Evolutionary conservation across 1,140 invertebrate species (phyloP).

Genomic region (Ctenoplectra terminalis): DNA sequence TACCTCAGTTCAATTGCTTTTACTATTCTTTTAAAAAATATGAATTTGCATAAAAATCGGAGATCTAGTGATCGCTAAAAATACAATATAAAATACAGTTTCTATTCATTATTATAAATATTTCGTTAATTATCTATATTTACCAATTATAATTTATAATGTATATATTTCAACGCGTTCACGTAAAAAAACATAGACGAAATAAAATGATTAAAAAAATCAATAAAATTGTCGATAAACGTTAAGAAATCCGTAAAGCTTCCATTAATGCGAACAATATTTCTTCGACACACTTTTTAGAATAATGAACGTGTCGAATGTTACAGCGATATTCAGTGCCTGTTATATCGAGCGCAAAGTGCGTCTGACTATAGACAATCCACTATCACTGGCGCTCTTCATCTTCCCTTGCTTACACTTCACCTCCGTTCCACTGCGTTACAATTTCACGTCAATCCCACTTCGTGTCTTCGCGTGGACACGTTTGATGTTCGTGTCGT

Average conservation of each 20-base stretch:
- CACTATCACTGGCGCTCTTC: slow-evolving; percentile 1
- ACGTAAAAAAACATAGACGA: no score
- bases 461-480: not conserved
- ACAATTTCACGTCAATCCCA: not conserved
- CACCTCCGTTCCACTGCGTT: not conserved
- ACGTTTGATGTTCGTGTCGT: not conserved
- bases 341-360: not conserved
- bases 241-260: not conserved
- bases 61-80: no score
- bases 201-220: not conserved
- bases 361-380: slow-evolving; percentile 1
- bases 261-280: no score
- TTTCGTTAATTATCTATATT: no score
- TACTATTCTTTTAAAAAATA: no score
- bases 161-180: no score
- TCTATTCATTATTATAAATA: no score
- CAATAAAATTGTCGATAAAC: not conserved
- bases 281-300: not conserved
- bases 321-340: not conserved
- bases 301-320: not conserved
- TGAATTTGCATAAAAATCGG: no score
- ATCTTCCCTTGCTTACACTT: not conserved
- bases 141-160: no score
- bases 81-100: no score
- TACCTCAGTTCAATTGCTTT: no score